Conservation (phyloP, 2,113 vertebrate genomes). For the Rhipidura dahli region DNA sequence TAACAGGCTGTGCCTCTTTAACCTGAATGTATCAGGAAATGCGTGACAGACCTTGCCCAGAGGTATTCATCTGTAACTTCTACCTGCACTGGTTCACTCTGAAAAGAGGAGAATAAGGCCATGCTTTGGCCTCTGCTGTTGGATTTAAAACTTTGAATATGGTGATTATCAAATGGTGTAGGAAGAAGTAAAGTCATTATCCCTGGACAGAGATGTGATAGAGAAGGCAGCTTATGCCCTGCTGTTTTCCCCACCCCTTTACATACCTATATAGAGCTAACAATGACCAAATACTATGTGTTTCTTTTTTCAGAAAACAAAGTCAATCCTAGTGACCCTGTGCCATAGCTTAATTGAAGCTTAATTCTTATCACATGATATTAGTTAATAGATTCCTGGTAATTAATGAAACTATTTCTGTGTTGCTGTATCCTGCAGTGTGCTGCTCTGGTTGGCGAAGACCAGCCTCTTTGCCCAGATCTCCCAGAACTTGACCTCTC, state of each 20-base stretch:
- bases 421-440: conserved; percentile 78
- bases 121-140: not conserved
- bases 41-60: conserved; percentile 49
- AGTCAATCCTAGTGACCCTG: conserved; percentile 22
- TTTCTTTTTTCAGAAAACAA: not conserved
- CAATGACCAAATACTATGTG: not conserved
- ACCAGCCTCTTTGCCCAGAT: conserved; percentile 98
- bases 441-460: conserved; percentile 98
- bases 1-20: conserved; percentile 48
- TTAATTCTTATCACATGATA: conserved; percentile 68
- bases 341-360: conserved; percentile 42
- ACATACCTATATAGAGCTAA: not conserved
- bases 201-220: not conserved
- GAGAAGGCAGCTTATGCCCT: not conserved
- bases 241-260: not conserved
- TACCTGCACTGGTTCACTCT: not conserved
- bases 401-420: conserved; percentile 50
- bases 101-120: conserved; percentile 20
- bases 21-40: conserved; percentile 52
- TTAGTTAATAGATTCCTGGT: conserved; percentile 62
- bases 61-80: conserved; percentile 59
- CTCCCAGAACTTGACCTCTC: conserved; percentile 98
- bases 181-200: not conserved
- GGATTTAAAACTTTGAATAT: not conserved
- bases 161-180: not conserved